Percentiles rank a stretch among this genome's conserved stretches.
Evolutionary conservation across 2,797 vertebrate species (phyloP).

Genomic region (Hypotaenidia philippensis): DNA sequence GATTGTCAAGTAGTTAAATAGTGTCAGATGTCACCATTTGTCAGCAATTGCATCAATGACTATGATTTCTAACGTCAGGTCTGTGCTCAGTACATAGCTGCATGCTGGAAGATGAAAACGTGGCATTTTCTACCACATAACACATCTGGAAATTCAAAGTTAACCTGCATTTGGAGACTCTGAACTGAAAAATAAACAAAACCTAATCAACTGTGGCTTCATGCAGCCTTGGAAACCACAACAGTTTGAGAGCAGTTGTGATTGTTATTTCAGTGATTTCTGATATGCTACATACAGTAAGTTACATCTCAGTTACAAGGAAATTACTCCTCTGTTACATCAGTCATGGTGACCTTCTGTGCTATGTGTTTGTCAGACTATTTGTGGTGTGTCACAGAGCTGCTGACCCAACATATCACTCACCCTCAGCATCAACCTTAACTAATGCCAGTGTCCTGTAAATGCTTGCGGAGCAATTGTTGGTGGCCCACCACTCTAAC

Average conservation of each 20-base stretch:
- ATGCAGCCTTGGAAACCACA: not conserved
- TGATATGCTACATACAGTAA: not conserved
- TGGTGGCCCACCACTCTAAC: not conserved
- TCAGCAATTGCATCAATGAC: not conserved
- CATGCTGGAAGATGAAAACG: not conserved
- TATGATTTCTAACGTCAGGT: not conserved
- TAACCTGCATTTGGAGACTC: constrained; percentile 20
- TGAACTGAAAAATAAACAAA: constrained; percentile 49
- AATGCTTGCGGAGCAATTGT: not conserved
- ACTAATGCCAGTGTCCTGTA: not conserved
- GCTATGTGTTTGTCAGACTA: not conserved
- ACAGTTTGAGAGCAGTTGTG: constrained; percentile 15
- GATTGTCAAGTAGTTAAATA: not conserved
- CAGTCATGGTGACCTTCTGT: not conserved
- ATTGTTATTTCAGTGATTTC: not conserved
- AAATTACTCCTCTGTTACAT: not conserved
- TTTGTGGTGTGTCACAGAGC: not conserved
- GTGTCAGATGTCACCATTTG: not conserved
- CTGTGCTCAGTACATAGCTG: not conserved
- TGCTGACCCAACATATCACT: not conserved
- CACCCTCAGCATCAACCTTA: not conserved
- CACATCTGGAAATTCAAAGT: constrained; percentile 47
- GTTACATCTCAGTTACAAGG: not conserved
- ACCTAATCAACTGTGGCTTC: constrained; percentile 12
- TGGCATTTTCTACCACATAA: not conserved